These are phyloP conservation scores for Oreochromis mossambicus DNA, from an alignment of 2,797 vertebrate genomes.

Conservation along the genomic window DNA sequence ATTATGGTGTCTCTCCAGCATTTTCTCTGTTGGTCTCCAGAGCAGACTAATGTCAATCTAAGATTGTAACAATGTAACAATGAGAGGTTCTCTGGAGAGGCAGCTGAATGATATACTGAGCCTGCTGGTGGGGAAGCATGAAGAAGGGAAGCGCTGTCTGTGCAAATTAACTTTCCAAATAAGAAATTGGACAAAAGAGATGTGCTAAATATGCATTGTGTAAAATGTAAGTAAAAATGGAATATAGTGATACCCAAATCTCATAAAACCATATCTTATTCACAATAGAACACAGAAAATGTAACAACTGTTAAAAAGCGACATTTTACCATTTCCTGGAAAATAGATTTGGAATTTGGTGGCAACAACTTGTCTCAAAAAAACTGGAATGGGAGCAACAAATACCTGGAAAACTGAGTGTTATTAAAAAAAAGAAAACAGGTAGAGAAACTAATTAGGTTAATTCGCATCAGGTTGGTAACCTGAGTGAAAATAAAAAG, in stretches of 20 bases:
- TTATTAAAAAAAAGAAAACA: background rate
- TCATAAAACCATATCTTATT: background rate
- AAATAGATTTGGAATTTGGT: background rate
- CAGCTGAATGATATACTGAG: background rate
- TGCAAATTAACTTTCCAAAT: background rate
- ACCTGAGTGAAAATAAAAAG: background rate
- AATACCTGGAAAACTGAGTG: background rate
- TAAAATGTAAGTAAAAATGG: background rate
- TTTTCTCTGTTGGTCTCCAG: background rate
- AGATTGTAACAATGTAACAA: background rate
- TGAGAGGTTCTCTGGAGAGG: background rate
- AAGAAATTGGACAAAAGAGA: background rate
- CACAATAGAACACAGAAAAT: background rate
- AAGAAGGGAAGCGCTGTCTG: background rate
- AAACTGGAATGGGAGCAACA: background rate
- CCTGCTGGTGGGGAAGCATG: background rate
- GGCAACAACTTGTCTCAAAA: background rate
- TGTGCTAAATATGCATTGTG: background rate
- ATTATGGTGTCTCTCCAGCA: background rate
- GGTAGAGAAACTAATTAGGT: background rate
- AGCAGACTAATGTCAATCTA: background rate
- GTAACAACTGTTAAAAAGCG: background rate
- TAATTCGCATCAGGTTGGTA: background rate
- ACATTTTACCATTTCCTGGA: background rate
- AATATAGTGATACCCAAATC: background rate